phyloP scores from a whole-genome alignment of 2,888 invertebrate species.

The Philonicus albiceps region DNA sequence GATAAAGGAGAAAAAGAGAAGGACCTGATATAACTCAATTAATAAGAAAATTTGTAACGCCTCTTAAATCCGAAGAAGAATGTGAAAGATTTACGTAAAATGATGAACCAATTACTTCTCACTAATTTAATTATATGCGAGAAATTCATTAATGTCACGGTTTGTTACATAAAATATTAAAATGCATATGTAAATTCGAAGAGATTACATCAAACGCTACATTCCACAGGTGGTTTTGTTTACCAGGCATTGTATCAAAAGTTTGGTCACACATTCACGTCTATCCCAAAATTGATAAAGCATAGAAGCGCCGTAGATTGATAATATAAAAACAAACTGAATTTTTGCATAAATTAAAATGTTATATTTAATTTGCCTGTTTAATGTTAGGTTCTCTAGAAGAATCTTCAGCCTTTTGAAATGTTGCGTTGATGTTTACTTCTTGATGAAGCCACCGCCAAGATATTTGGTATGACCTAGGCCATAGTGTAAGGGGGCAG shows the following conservation, averaged over 20 bases:
- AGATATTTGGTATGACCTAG: slow-evolving; percentile 8
- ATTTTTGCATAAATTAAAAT: background rate
- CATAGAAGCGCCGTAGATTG: background rate
- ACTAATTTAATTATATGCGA: background rate
- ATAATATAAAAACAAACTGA: background rate
- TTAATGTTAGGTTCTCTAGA: background rate
- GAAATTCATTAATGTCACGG: background rate
- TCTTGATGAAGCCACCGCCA: background rate
- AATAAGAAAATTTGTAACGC: background rate
- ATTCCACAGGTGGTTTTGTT: background rate
- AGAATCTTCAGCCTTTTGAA: background rate
- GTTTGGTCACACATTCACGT: no score
- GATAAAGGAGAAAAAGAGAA: no score
- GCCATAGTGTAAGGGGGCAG: background rate
- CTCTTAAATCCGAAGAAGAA: background rate
- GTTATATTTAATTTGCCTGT: background rate
- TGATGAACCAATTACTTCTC: background rate
- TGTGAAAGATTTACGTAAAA: background rate
- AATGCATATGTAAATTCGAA: background rate
- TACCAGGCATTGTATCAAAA: background rate
- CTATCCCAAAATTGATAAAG: background rate
- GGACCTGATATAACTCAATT: no score
- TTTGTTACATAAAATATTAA: background rate
- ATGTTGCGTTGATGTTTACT: background rate
- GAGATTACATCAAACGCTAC: background rate